These are phyloP conservation scores for Notolepis coatsorum DNA, from an alignment of 2,797 vertebrate genomes.

Conservation along the genomic window DNA sequence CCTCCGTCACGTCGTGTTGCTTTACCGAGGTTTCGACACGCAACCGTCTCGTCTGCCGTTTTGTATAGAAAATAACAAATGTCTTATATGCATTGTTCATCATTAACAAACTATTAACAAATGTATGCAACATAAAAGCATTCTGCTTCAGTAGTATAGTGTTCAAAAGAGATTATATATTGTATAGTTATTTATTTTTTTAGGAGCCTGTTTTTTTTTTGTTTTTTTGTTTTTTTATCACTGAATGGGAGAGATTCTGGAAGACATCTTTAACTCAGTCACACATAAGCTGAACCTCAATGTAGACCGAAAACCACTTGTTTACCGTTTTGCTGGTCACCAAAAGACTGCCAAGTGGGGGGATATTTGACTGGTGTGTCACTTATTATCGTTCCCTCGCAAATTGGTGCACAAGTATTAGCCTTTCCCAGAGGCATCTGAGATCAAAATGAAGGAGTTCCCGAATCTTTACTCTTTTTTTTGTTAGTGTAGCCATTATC, in stretches of 20 bases:
- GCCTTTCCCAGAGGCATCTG: slow-evolving; percentile 66
- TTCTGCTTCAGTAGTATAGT: slow-evolving; percentile 71
- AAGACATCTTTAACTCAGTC: slow-evolving; percentile 75
- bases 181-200: slow-evolving; percentile 84
- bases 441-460: slow-evolving; percentile 83
- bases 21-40: slow-evolving; percentile 36
- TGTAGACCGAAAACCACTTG: slow-evolving; percentile 62
- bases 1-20: slow-evolving; percentile 3
- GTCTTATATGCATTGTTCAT: slow-evolving; percentile 76
- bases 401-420: slow-evolving; percentile 75
- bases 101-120: slow-evolving; percentile 83
- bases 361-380: slow-evolving; percentile 60
- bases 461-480: slow-evolving; percentile 70
- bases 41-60: slow-evolving; percentile 47
- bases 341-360: slow-evolving; percentile 70
- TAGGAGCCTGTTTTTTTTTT: slow-evolving; percentile 29
- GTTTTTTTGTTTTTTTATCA: slow-evolving; percentile 63
- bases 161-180: slow-evolving; percentile 76
- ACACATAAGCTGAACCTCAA: slow-evolving; percentile 74
- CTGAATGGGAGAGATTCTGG: slow-evolving; percentile 82
- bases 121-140: slow-evolving; percentile 81
- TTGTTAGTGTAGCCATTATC: slow-evolving; percentile 59
- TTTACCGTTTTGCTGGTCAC: slow-evolving; percentile 76
- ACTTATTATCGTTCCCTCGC: slow-evolving; percentile 65
- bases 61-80: slow-evolving; percentile 79